Base-by-base conservation (phyloP, 2,113 vertebrate species). In the Strix uralensis region DNA sequence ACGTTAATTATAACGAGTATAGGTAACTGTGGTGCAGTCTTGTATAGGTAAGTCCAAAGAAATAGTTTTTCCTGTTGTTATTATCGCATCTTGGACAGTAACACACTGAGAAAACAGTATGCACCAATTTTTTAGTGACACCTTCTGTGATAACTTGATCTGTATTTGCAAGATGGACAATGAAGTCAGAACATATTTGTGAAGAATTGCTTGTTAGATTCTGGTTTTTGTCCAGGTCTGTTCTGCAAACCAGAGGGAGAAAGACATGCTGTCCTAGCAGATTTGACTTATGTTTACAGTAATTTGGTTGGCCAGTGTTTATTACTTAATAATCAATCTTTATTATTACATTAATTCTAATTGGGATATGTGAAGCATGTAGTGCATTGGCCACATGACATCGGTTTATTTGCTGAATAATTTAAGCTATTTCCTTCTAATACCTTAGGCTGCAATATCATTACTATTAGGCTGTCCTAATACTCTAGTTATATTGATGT, bases 351-450 rank as follows among this genome's bases (percentile, higher is more conserved):
- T 78, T 88, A 75, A 95, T 96, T 96, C 79, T 95, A 90, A 97
- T 65, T 91, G 54, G 81, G 46, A 67, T 84, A 80, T 63, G 69
- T 78, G 90, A 89, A 97, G 81, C 65, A 77, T 74, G 54, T 87
- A 89, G 57, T 65, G 47, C 65, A 51, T 21, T 88, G 85, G 92
- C 88, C 87, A 78, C 69, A 93, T 88, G 94, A 82, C 81, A 96
- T 96, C 78, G 81, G 78, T 92, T 92, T 91, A 55, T 85, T 75
- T 94, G 73, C 91, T 95, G 94, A 96, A 97, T 96, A 90, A 97
- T 97, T 96, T 80, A 38, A 82, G 74, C 73, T 63, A 38, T 96
- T 97, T 93, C 83, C 75, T 81, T 97, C 79, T 71, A 81, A 94
- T 93, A 94, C 88, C 75, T 77, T 86, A 73, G 92, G 92, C 94